Base-by-base conservation (phyloP, 2,113 vertebrate species). In the Ophthalmolycus amberensis region DNA sequence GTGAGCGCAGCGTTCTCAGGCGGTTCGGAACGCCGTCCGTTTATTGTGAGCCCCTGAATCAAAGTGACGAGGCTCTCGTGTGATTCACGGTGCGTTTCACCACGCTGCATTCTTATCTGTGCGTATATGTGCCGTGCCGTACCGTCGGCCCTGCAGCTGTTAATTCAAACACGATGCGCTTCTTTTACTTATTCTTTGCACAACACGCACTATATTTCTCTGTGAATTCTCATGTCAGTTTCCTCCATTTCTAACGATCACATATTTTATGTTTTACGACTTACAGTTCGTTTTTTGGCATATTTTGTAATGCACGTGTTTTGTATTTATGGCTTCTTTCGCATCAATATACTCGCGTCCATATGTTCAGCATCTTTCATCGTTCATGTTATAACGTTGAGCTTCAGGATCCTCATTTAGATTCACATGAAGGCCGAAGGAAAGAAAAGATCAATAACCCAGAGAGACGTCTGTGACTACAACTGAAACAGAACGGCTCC, bases 11-110 rank as follows among this genome's bases (percentile, higher is more conserved):
- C 75, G 9, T 77, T 88, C 80, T 86, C 77, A 52, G 56, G 74
- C 80, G 56, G 66, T 73, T 81, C 11, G 65, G 69, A 89, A 81
- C 75, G n/a, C 58, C 88, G 77, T 85, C 89, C 80, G 40, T 90
- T 92, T 81, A 82, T 76, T 80, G 56, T 22, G 63, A 76, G 66
- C 48, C 77, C 52, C 76, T 83, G 76, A 83, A 74, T 89, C 80
- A 87, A 76, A 88, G 76, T 85, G 90, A 89, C 89, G 29, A 29
- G 29, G 1, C 29, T 29, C 72, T 64, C 75, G 73, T 74, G 50
- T 90, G 85, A 92, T 90, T 90, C 82, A 92, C 70, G 65, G 66
- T 42, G 71, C 22, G 2, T 59, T 82, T 85, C 46, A 88, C 89
- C 91, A 69, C 91, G 83, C 71, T 8, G 73, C 75, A 78, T 86